These are phyloP conservation scores for Halictus rubicundus DNA, from an alignment of 1,140 invertebrate species.

Conservation along the genomic window DNA sequence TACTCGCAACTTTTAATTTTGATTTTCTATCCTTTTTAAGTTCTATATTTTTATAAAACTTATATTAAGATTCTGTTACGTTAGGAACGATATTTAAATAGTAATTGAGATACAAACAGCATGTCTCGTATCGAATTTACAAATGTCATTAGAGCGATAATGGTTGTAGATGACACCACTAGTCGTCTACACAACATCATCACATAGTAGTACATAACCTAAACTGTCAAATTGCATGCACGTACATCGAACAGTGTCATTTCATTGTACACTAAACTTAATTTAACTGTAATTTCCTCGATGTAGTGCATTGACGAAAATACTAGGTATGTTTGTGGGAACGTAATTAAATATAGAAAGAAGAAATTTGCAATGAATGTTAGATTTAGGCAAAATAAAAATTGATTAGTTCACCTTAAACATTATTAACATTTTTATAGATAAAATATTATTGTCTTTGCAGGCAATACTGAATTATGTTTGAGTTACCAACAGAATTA, in stretches of 20 bases:
- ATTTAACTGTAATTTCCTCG: constrained; percentile 5
- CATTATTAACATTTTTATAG: too few relatives aligned
- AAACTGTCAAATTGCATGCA: constrained; percentile 44
- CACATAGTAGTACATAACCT: constrained; percentile 35
- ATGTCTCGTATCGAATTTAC: background rate
- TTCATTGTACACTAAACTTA: background rate
- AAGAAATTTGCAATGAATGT: background rate
- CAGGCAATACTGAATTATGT: constrained; percentile 64
- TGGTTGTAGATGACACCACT: constrained; percentile 16
- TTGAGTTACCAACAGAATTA: constrained; percentile 88
- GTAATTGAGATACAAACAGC: background rate
- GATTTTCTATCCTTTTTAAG: background rate
- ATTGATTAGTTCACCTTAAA: background rate
- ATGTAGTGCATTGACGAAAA: constrained; percentile 39
- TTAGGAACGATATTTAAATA: too few relatives aligned
- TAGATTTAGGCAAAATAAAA: background rate
- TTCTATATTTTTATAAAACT: background rate
- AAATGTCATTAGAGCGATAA: background rate
- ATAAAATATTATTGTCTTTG: constrained; percentile 2
- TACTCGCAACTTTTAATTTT: background rate
- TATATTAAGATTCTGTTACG: background rate
- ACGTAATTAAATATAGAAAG: background rate
- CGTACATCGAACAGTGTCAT: background rate
- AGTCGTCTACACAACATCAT: background rate
- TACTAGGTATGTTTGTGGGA: constrained; percentile 11